Evolutionary conservation across 2,888 invertebrate genomes (phyloP).

Genomic region (Trachelus iudaicus): DNA sequence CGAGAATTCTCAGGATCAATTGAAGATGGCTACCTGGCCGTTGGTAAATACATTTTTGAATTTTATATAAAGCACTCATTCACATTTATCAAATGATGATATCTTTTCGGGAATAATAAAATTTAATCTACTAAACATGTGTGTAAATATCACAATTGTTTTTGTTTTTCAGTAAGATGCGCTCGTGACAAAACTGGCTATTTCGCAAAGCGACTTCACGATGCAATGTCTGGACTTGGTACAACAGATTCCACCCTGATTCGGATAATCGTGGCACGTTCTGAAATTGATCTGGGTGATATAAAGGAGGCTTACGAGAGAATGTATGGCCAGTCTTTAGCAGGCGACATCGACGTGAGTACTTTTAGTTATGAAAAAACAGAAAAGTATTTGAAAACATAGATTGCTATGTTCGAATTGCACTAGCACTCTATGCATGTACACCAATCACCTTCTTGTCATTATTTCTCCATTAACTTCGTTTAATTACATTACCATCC

Average conservation of each 20-base stretch:
- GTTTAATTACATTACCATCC: neutral
- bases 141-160: neutral
- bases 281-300: slow-evolving; percentile 87
- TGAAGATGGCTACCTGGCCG: slow-evolving; percentile 83
- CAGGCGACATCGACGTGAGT: slow-evolving; percentile 83
- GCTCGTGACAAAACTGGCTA: slow-evolving; percentile 83
- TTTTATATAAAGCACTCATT: too few relatives aligned
- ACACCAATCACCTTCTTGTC: neutral
- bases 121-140: too few relatives aligned
- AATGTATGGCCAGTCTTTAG: slow-evolving; percentile 81
- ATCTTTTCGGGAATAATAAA: too few relatives aligned
- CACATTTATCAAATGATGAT: too few relatives aligned
- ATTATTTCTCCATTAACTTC: neutral
- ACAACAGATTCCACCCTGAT: slow-evolving; percentile 90
- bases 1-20: slow-evolving; percentile 83
- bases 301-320: slow-evolving; percentile 84
- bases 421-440: neutral
- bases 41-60: slow-evolving; percentile 66
- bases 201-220: slow-evolving; percentile 87
- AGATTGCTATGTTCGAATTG: neutral
- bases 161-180: slow-evolving; percentile 72
- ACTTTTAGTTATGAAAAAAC: neutral
- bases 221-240: slow-evolving; percentile 90
- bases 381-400: neutral
- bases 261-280: slow-evolving; percentile 84